phyloP scores from a whole-genome alignment of 2,888 invertebrate genomes.

The Eilema sororculum region DNA sequence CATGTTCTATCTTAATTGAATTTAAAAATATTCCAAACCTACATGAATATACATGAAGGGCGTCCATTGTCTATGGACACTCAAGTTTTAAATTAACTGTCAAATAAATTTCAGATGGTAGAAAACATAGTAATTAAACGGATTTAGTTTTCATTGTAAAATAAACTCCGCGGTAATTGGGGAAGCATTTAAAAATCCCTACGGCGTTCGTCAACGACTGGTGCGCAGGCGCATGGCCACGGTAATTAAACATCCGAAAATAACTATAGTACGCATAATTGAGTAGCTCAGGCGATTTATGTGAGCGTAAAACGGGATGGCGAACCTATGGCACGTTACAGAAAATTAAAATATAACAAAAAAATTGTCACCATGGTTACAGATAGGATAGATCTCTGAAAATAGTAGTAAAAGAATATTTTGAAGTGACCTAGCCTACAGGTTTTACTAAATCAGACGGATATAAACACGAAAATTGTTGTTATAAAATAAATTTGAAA shows the following conservation, averaged over 20 bases:
- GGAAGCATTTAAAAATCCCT: slow-evolving; percentile 60
- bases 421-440: too few relatives aligned
- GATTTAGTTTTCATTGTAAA: slow-evolving; percentile 57
- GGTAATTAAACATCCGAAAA: slow-evolving; percentile 81
- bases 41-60: slow-evolving; percentile 43
- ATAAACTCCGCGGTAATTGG: slow-evolving; percentile 53
- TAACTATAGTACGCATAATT: slow-evolving; percentile 76
- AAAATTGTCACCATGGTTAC: not conserved
- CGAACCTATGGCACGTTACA: slow-evolving; percentile 14
- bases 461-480: not conserved
- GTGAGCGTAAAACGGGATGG: slow-evolving; percentile 57
- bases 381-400: not conserved
- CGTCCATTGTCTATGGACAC: slow-evolving; percentile 49
- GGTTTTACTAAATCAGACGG: too few relatives aligned
- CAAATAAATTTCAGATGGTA: slow-evolving; percentile 52
- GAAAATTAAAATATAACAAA: slow-evolving; percentile 4
- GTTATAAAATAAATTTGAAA: too few relatives aligned
- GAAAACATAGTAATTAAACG: slow-evolving; percentile 51
- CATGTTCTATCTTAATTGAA: slow-evolving; percentile 33
- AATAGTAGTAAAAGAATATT: not conserved
- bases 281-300: slow-evolving; percentile 76
- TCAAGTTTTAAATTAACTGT: slow-evolving; percentile 46
- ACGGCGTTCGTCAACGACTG: slow-evolving; percentile 48
- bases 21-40: slow-evolving; percentile 26
- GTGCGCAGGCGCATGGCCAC: slow-evolving; percentile 64